A percentile compares a stretch with the other conserved stretches of the same genome.
Conservation (phyloP, 2,888 invertebrate genomes). For the Salpingus planirostris region DNA sequence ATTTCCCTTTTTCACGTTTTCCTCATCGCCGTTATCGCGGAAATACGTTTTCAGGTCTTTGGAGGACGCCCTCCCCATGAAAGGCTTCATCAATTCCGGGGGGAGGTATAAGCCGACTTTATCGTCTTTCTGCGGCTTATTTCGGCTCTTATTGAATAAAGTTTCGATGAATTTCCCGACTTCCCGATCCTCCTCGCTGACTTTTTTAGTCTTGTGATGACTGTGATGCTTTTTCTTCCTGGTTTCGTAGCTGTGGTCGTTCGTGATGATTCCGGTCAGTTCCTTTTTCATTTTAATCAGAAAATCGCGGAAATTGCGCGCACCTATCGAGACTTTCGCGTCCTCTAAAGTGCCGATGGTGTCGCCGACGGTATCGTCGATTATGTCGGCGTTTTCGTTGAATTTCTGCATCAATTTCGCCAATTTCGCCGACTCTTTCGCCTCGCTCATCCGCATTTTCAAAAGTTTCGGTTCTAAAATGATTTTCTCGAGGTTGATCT, state of each 20-base stretch:
- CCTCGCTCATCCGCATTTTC: not conserved
- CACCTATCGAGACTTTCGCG: constrained; percentile 17
- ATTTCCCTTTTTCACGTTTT: not conserved
- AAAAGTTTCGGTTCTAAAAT: constrained; percentile 12
- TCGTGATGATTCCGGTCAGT: constrained; percentile 11
- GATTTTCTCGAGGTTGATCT: constrained; percentile 23
- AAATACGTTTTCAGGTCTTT: too few relatives aligned
- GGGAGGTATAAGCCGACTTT: constrained; percentile 15
- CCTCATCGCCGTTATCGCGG: constrained; percentile 12
- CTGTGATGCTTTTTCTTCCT: not conserved
- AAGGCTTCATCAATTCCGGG: constrained; percentile 21
- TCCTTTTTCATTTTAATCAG: constrained; percentile 21
- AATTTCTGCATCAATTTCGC: constrained; percentile 5
- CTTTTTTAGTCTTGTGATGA: constrained; percentile 5
- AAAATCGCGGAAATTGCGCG: constrained; percentile 21
- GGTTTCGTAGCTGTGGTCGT: too few relatives aligned
- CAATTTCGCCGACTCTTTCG: too few relatives aligned
- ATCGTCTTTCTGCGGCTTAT: not conserved
- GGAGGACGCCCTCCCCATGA: constrained; percentile 20
- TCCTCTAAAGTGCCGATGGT: constrained; percentile 14
- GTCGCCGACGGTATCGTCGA: constrained; percentile 8
- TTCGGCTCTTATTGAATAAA: constrained; percentile 2
- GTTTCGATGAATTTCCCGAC: constrained; percentile 8
- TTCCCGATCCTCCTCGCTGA: constrained; percentile 10
- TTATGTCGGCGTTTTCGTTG: constrained; percentile 1